Base-by-base conservation (phyloP, 2,888 invertebrate genomes). In the Pristionchus exspectatus region DNA sequence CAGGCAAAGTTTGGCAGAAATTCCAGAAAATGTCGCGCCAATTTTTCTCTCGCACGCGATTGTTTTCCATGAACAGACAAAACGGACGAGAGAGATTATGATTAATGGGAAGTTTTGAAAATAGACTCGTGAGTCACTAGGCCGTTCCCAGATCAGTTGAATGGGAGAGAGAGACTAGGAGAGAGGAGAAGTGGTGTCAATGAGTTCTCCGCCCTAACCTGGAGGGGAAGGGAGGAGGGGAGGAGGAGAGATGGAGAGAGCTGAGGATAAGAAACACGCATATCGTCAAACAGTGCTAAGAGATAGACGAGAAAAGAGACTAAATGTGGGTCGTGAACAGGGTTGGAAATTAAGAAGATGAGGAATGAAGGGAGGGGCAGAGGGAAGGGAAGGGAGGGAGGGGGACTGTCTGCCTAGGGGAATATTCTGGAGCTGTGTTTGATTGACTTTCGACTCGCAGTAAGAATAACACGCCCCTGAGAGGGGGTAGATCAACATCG, bases 241-340 rank as follows among this genome's bases (percentile, higher is more conserved):
- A 44, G 9, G 24, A 3, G 24, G 77, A 77, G 44, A 69, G 12
- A 27, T n/a, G 27, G 72, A 72, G 72, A 30, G 27, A 72, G 21
- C 72, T 72, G 72, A 24, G 30, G 72, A 72, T 30, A 72, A 72
- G 72, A 72, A 72, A 72, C 72, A 72, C 72, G 72, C 72, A 72
- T 72, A 72, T 72, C 72, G 30, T 63, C 72, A 72, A 72, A 72
- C 72, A 72, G 72, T 72, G 72, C 30, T 10, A 33, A 21, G 72
- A 33, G 33, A 14, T 33, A 16, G 72, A 2, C 27, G 72, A 33
- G 72, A 72, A 72, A 33, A 72, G 72, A 72, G 72, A 72, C 30
- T 72, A 72, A 72, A 72, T 33, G 72, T 72, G 72, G 72, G 72
- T 72, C 72, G 72, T 72, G 72, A 72, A 72, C 72, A 24, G 30